Conservation (phyloP, 2,797 vertebrate genomes). For the Lutjanus argentimaculatus region DNA sequence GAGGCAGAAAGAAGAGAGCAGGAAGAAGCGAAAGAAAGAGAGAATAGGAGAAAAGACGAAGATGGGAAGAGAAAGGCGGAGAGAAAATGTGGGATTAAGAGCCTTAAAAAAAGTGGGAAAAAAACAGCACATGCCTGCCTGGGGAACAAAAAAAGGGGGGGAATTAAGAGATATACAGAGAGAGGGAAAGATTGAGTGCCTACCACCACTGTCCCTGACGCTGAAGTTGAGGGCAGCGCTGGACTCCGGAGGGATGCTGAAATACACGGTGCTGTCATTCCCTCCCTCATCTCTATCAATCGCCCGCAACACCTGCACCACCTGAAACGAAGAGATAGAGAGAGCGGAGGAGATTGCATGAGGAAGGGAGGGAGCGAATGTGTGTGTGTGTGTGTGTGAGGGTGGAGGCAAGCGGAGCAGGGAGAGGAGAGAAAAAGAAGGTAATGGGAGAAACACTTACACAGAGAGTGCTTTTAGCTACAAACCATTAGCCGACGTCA, state of each 20-base stretch:
- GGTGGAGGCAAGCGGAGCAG: background rate
- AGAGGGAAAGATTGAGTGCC: slow-evolving; percentile 68
- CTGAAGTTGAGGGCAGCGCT: slow-evolving; percentile 89
- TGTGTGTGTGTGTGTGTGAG: slow-evolving; percentile 20
- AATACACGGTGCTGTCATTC: slow-evolving; percentile 90
- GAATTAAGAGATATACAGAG: slow-evolving; percentile 55
- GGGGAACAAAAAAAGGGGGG: slow-evolving; percentile 20
- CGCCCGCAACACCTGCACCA: slow-evolving; percentile 92
- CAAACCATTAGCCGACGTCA: slow-evolving; percentile 68
- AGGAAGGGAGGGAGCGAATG: slow-evolving; percentile 27
- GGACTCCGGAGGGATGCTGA: slow-evolving; percentile 90
- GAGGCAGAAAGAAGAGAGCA: slow-evolving; percentile 34
- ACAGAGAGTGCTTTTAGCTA: slow-evolving; percentile 64
- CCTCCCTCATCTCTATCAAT: slow-evolving; percentile 92
- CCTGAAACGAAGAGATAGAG: slow-evolving; percentile 85
- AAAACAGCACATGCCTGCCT: slow-evolving; percentile 18
- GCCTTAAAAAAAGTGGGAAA: slow-evolving; percentile 29
- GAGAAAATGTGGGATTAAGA: slow-evolving; percentile 57
- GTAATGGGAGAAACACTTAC: slow-evolving; percentile 61
- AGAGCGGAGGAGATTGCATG: slow-evolving; percentile 53
- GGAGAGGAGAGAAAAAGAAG: slow-evolving; percentile 17
- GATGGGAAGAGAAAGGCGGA: slow-evolving; percentile 43
- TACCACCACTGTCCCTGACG: slow-evolving; percentile 91
- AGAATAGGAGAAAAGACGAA: slow-evolving; percentile 22
- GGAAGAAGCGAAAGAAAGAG: slow-evolving; percentile 1